A percentile compares a stretch with the other conserved stretches of the same genome.
phyloP scores from a whole-genome alignment of 2,113 vertebrate genomes.

The Strix aluco region DNA sequence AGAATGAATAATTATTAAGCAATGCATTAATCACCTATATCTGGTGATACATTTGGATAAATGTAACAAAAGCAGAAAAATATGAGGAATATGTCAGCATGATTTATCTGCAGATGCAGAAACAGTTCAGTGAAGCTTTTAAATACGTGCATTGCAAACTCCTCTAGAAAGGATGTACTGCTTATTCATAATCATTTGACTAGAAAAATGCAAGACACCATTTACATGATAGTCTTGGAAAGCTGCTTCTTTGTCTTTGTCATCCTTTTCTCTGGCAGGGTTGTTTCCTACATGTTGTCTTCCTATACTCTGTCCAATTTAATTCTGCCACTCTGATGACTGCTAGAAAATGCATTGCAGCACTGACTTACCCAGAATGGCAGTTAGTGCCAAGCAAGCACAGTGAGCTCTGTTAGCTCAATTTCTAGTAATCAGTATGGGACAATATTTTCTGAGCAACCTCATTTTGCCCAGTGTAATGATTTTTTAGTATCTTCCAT shows the following conservation, averaged over 20 bases:
- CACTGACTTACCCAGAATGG: background rate
- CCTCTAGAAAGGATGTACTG: background rate
- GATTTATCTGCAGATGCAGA: slow-evolving; percentile 4
- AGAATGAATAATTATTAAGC: background rate
- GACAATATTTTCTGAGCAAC: background rate
- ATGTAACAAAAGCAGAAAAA: slow-evolving; percentile 11
- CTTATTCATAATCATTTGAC: background rate
- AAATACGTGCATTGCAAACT: background rate
- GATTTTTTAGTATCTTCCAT: background rate
- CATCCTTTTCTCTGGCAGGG: background rate
- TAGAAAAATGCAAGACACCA: background rate
- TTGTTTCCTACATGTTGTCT: background rate
- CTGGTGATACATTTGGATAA: background rate
- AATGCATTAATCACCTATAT: background rate
- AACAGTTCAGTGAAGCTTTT: slow-evolving; percentile 18
- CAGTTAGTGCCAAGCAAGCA: background rate
- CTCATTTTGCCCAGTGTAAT: background rate
- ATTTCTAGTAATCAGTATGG: background rate
- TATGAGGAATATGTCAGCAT: background rate
- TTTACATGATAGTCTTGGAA: background rate
- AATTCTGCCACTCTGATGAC: background rate
- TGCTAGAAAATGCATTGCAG: background rate
- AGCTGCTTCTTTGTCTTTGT: background rate
- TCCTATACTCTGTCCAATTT: background rate
- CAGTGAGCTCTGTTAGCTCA: background rate